These are phyloP conservation scores for Hemichromis elongatus DNA, from an alignment of 2,113 vertebrate species.

Conservation along the genomic window DNA sequence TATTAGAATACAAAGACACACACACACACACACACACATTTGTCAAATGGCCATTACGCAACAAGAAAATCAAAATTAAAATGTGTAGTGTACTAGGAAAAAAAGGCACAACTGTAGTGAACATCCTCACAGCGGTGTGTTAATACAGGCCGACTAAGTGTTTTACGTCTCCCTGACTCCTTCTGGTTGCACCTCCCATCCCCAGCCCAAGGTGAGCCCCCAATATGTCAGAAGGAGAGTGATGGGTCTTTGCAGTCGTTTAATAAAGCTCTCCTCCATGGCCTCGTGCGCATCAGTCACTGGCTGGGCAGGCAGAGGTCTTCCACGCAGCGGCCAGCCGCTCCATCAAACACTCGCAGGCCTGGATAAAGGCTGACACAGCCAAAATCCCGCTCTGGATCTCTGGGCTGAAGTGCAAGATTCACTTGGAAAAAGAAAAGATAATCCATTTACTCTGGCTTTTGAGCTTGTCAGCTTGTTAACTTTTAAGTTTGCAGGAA, in stretches of 20 bases:
- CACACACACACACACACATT: background rate
- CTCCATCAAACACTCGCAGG: constrained; percentile 39
- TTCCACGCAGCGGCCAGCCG: background rate
- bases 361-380: constrained; percentile 28
- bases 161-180: background rate
- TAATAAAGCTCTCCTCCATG: constrained; percentile 56
- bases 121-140: background rate
- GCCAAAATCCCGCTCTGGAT: background rate
- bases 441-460: background rate
- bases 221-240: constrained; percentile 57
- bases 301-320: constrained; percentile 15
- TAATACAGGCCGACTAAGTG: background rate
- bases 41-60: background rate
- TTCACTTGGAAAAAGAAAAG: background rate
- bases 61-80: background rate
- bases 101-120: background rate
- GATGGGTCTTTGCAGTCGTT: constrained; percentile 46
- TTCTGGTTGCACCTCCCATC: background rate
- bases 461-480: background rate
- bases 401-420: background rate
- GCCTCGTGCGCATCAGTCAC: constrained; percentile 46
- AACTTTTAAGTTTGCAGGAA: background rate
- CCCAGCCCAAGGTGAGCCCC: constrained; percentile 39
- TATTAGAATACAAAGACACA: too few relatives aligned
- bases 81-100: background rate